Percentiles rank a stretch among this genome's conserved stretches.
Conservation (phyloP, 2,888 invertebrate species). For the Sepioteuthis lessoniana region DNA sequence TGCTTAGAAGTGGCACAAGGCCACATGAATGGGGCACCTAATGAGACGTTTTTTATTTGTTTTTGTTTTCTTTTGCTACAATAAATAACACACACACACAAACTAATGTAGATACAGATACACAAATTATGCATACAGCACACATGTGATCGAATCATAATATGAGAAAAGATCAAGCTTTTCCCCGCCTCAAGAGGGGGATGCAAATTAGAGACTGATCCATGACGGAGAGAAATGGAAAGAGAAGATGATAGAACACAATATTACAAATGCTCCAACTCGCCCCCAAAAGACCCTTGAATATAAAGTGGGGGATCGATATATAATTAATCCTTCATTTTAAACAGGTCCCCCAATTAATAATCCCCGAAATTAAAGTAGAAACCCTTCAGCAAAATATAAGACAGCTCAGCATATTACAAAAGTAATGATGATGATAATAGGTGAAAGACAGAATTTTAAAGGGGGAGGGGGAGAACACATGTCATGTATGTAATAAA, state of each 20-base stretch:
- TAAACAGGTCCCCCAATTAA: conserved; percentile 13
- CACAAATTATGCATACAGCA: neutral
- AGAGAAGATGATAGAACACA: neutral
- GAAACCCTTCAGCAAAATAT: neutral
- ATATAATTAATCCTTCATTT: neutral
- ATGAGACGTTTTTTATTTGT: no score
- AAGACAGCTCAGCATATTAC: neutral
- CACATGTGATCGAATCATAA: neutral
- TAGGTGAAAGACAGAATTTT: neutral
- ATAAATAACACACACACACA: neutral
- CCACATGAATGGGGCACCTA: no score
- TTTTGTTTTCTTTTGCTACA: no score
- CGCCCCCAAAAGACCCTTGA: neutral
- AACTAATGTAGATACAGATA: neutral
- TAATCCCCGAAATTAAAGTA: neutral
- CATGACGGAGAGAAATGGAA: neutral
- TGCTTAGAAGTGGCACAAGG: no score
- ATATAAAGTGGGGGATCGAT: conserved; percentile 16
- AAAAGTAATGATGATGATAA: neutral
- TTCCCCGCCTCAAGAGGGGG: neutral
- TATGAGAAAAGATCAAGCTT: neutral
- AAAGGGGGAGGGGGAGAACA: neutral
- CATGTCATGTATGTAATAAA: neutral
- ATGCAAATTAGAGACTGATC: neutral
- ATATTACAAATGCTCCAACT: neutral